Evolutionary conservation across 2,113 vertebrate genomes (phyloP).

Genomic region (Oostethus manadensis): DNA sequence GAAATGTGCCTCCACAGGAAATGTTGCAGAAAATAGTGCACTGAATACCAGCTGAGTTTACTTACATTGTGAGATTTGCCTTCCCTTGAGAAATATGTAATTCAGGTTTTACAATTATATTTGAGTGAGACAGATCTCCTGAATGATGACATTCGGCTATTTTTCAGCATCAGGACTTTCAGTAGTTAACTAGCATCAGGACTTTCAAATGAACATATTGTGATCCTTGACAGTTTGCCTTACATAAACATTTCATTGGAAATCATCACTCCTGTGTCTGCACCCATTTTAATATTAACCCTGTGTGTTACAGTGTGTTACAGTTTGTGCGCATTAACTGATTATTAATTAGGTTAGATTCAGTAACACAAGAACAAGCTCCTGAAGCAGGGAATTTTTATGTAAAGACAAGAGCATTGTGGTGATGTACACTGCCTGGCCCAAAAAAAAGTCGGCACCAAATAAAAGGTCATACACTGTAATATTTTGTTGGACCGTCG

Average conservation of each 20-base stretch:
- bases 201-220: constrained; percentile 22
- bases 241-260: constrained; percentile 26
- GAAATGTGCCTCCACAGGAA: constrained; percentile 53
- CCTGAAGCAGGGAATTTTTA: too few species aligned
- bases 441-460: too few species aligned
- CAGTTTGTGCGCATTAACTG: not conserved
- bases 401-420: too few species aligned
- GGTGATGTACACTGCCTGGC: too few species aligned
- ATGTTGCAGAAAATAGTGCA: constrained; percentile 44
- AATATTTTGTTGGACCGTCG: too few species aligned
- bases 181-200: constrained; percentile 1
- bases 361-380: too few species aligned
- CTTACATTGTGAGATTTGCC: constrained; percentile 30
- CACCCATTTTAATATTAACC: not conserved
- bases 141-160: constrained; percentile 24
- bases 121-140: constrained; percentile 3
- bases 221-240: not conserved
- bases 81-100: constrained; percentile 31
- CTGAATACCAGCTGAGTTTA: constrained; percentile 21
- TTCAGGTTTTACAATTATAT: constrained; percentile 5
- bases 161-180: constrained; percentile 39
- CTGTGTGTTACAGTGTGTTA: not conserved
- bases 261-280: constrained; percentile 12
- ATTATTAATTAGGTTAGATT: not conserved
- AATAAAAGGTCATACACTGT: too few species aligned